These are phyloP conservation scores for Tiphia femorata DNA, from an alignment of 2,888 invertebrate genomes.

Conservation along the genomic window DNA sequence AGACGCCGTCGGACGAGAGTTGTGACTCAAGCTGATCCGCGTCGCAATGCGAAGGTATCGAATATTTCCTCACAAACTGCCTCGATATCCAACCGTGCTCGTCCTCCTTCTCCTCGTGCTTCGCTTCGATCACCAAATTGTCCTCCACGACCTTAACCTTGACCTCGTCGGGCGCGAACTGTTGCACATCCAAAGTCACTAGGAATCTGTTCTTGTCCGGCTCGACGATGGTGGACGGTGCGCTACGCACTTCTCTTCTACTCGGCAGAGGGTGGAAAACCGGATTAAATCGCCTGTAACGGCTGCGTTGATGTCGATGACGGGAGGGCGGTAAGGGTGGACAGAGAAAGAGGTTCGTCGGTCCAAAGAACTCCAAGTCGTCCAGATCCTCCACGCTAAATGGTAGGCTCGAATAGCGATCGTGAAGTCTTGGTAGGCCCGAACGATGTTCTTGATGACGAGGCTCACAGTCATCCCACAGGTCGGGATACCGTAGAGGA, in stretches of 20 bases:
- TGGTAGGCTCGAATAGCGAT: too few species aligned
- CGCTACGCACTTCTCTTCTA: not conserved
- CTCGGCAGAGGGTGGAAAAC: not conserved
- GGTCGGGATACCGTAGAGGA: not conserved
- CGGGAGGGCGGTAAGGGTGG: too few species aligned
- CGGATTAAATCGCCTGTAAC: not conserved
- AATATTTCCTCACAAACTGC: constrained; percentile 81
- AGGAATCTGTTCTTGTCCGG: constrained; percentile 79
- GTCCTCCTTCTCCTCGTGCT: constrained; percentile 84
- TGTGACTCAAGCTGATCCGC: constrained; percentile 82
- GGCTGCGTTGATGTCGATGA: not conserved
- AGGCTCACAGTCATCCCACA: not conserved
- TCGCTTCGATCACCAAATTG: constrained; percentile 80
- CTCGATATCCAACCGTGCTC: constrained; percentile 84
- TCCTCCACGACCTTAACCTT: constrained; percentile 77
- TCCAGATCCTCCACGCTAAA: not conserved
- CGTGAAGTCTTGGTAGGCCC: not conserved
- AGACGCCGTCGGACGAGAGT: constrained; percentile 85
- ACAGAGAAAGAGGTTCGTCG: not conserved
- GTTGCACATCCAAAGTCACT: constrained; percentile 83
- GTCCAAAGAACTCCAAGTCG: not conserved
- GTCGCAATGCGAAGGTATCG: constrained; percentile 76
- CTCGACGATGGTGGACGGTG: constrained; percentile 74
- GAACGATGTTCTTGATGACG: too few species aligned
- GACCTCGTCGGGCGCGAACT: constrained; percentile 72